Evolutionary conservation across 2,113 vertebrate genomes (phyloP).

Genomic region (Suricata suricatta): DNA sequence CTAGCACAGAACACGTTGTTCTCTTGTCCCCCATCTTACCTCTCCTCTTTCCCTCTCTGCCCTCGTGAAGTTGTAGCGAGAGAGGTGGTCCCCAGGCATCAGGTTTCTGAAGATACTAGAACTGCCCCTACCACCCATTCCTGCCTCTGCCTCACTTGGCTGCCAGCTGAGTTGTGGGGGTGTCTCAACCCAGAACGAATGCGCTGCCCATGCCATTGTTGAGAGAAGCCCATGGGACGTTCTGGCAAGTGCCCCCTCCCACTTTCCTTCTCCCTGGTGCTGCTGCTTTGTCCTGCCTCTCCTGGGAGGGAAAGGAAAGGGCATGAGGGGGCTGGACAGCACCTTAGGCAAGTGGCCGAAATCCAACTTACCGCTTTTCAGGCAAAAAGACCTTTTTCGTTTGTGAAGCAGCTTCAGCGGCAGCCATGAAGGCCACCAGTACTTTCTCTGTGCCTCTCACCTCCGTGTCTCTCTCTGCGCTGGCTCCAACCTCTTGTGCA

Average conservation of each 20-base stretch:
- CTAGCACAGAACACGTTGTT: not conserved
- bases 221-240: constrained; percentile 35
- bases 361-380: not conserved
- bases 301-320: not conserved
- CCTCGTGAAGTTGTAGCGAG: not conserved
- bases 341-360: not conserved
- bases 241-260: not conserved
- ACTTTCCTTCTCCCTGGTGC: not conserved
- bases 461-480: not conserved
- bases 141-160: not conserved
- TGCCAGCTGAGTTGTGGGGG: not conserved
- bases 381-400: not conserved
- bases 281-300: constrained; percentile 39
- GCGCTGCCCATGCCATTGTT: constrained; percentile 3
- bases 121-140: not conserved
- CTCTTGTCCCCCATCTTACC: not conserved
- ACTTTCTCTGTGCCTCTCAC: not conserved
- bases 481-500: not conserved
- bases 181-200: constrained; percentile 12
- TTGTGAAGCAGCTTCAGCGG: not conserved
- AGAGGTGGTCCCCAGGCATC: not conserved
- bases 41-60: not conserved
- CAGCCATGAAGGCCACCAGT: not conserved
- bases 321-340: not conserved
- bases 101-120: not conserved